Base-by-base conservation (phyloP, 2,797 vertebrate genomes). In the Ateles fusciceps region DNA sequence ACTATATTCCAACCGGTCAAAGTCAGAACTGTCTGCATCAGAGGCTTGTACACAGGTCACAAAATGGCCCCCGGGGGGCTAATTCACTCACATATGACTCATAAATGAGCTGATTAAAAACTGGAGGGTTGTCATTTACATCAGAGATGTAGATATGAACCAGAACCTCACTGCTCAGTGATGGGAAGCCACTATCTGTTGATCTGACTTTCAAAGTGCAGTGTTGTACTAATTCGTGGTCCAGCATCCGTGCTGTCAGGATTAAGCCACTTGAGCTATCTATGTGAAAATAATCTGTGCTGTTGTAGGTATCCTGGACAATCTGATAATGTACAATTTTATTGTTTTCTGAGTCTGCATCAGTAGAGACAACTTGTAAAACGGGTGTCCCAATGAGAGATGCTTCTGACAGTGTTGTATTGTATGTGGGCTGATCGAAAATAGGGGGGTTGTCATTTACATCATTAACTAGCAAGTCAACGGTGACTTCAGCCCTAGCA, bases 271-370 rank as follows among this genome's bases (percentile, higher is more conserved):
- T 99, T 96, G 99, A 99, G 42, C 99, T 99, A 96, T 99, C 99
- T 72, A 99, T 99, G 98, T 99, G 99, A 96, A 99, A 99, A 97
- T 99, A 99, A 95, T 99, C 99, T 0, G 99, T 99, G 98, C 99
- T 99, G 98, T 99, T 99, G 91, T 99, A 99, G 14, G 98, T 98
- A 85, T 99, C 99, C 48, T 99, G 99, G 93, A 99, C 99, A 95
- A 99, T 99, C 98, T 99, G 99, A 97, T 99, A 99, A 48, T 99
- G 99, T 11, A 99, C 98, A 46, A 99, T 96, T 92, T 99, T 99
- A 96, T 99, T 99, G 95, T 99, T 99, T 93, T 99, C 99, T 2
- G 99, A 99, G 97, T 99, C 99, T 64, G 98, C 99, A 95, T 99
- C 99, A 0, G 97, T 98, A 85, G 99, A 99, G 50, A 99, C 98